phyloP scores from a whole-genome alignment of 2,797 vertebrate species.

The Allobates femoralis region DNA sequence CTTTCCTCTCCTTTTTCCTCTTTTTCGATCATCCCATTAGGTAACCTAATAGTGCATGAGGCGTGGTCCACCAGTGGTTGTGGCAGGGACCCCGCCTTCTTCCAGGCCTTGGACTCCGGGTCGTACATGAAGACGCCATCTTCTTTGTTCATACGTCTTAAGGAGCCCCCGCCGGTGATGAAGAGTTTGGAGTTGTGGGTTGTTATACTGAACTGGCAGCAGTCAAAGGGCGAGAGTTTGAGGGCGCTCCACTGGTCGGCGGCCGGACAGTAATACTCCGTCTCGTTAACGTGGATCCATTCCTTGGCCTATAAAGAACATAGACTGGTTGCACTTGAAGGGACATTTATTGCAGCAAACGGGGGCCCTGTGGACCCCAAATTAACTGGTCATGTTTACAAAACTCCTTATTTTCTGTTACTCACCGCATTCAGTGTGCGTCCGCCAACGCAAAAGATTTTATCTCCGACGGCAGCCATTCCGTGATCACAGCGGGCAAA shows the following conservation, averaged over 20 bases:
- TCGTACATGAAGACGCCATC: constrained; percentile 65
- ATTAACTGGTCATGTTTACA: background rate
- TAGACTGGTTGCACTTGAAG: background rate
- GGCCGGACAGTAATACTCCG: constrained; percentile 66
- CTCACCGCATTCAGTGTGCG: constrained; percentile 68
- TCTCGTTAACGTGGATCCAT: constrained; percentile 67
- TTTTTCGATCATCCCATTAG: constrained; percentile 3
- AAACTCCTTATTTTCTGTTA: background rate
- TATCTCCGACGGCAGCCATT: constrained; percentile 68
- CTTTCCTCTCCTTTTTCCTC: background rate
- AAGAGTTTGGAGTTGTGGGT: constrained; percentile 35
- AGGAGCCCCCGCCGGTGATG: constrained; percentile 61
- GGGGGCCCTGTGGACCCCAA: background rate
- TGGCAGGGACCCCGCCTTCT: constrained; percentile 65
- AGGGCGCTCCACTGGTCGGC: constrained; percentile 70
- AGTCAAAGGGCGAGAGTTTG: constrained; percentile 18
- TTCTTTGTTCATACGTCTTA: constrained; percentile 66
- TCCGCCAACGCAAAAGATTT: constrained; percentile 71
- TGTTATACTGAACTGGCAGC: constrained; percentile 69
- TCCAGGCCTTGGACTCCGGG: constrained; percentile 52
- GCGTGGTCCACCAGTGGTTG: constrained; percentile 66
- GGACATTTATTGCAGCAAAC: background rate
- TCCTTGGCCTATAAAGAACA: constrained; percentile 62
- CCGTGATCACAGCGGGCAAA: constrained; percentile 69
- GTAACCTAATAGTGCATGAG: constrained; percentile 65